Conservation (phyloP, 2,888 invertebrate genomes). For the Cyclophora albipunctata region DNA sequence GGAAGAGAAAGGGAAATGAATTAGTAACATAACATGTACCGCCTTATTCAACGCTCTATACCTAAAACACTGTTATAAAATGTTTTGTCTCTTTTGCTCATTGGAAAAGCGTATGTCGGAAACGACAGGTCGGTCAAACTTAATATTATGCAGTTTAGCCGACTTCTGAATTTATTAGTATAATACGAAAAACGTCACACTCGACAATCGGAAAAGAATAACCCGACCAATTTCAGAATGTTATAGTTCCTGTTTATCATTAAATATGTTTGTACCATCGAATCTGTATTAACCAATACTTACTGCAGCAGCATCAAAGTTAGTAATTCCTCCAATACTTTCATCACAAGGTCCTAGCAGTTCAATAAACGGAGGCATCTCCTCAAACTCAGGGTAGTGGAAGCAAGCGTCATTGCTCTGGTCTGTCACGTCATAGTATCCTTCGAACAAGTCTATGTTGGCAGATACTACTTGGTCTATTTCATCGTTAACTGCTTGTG, state of each 20-base stretch:
- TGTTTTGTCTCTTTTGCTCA: too few species aligned
- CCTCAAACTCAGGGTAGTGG: conserved; percentile 47
- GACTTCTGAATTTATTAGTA: background rate
- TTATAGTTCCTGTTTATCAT: too few species aligned
- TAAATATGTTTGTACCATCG: too few species aligned
- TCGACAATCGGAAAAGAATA: too few species aligned
- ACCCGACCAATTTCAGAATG: too few species aligned
- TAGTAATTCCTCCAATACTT: conserved; percentile 33
- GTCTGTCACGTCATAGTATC: conserved; percentile 41
- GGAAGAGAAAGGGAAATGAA: conserved; percentile 8
- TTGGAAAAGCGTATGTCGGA: too few species aligned
- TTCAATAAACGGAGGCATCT: conserved; percentile 30
- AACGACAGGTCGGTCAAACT: too few species aligned
- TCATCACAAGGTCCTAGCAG: conserved; percentile 45
- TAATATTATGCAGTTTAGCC: too few species aligned
- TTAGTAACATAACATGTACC: too few species aligned
- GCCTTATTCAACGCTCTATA: too few species aligned
- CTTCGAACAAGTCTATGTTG: conserved; percentile 39
- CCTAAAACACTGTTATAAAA: too few species aligned
- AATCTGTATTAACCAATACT: conserved; percentile 17
- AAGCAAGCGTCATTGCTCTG: conserved; percentile 49
- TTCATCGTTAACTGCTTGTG: conserved; percentile 23
- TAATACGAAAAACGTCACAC: background rate
- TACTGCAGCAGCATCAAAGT: conserved; percentile 39
- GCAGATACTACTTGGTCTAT: conserved; percentile 32